These are phyloP conservation scores for Hozukius guyotensis DNA, from an alignment of 2,797 vertebrate genomes.

Conservation along the genomic window DNA sequence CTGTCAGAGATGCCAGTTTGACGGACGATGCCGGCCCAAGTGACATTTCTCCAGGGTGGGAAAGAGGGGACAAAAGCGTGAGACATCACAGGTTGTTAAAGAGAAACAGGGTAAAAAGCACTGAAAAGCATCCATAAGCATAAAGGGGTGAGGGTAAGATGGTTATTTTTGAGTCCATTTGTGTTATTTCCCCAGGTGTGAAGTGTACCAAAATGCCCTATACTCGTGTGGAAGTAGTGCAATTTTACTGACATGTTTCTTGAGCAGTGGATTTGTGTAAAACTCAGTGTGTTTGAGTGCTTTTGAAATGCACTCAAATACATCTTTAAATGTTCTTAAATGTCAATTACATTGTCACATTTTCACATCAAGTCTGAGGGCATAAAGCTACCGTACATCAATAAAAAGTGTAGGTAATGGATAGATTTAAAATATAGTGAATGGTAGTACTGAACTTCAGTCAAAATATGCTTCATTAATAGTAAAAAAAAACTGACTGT, in stretches of 20 bases:
- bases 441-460: neutral
- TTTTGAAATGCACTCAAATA: neutral
- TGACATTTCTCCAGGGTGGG: slow-evolving; percentile 80
- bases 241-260: neutral
- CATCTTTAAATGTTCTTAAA: neutral
- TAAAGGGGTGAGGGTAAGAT: neutral
- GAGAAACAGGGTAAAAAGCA: slow-evolving; percentile 48
- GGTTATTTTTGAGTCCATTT: slow-evolving; percentile 20
- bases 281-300: neutral
- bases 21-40: slow-evolving; percentile 67
- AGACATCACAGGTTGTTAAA: slow-evolving; percentile 60
- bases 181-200: slow-evolving; percentile 16
- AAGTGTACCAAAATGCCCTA: neutral
- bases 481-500: neutral
- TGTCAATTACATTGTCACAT: neutral
- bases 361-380: neutral
- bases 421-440: neutral
- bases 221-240: neutral
- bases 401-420: neutral
- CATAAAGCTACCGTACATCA: neutral
- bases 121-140: slow-evolving; percentile 18
- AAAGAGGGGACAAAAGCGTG: slow-evolving; percentile 44
- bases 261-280: neutral
- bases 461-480: neutral
- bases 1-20: slow-evolving; percentile 83